phyloP scores from a whole-genome alignment of 2,797 vertebrate species.

The Lutjanus campechanus region DNA sequence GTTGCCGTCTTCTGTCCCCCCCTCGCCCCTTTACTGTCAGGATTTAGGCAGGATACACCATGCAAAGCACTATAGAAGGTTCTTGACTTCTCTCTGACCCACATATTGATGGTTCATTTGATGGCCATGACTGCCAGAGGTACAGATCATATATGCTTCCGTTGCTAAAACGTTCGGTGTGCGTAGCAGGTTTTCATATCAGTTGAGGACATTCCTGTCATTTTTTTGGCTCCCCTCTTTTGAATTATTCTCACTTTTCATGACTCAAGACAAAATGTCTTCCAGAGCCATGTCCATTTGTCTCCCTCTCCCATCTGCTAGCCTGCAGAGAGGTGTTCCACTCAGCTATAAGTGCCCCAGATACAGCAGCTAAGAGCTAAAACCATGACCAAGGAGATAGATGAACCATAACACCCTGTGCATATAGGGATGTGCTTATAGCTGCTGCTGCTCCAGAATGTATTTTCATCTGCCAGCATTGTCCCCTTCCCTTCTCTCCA shows the following conservation, averaged over 20 bases:
- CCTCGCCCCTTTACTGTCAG: constrained; percentile 39
- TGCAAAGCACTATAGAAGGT: constrained; percentile 32
- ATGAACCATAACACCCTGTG: constrained; percentile 34
- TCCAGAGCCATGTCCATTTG: constrained; percentile 20
- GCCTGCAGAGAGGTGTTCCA: constrained; percentile 29
- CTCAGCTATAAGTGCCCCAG: constrained; percentile 30
- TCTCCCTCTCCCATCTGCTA: constrained; percentile 25
- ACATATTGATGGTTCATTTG: constrained; percentile 32
- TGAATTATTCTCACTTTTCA: constrained; percentile 18
- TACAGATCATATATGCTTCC: constrained; percentile 3
- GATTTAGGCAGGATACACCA: constrained; percentile 21
- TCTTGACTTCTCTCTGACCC: constrained; percentile 57
- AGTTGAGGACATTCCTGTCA: neutral
- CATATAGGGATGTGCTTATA: constrained; percentile 7
- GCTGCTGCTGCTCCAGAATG: constrained; percentile 25
- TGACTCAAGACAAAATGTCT: constrained; percentile 15
- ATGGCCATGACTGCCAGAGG: neutral
- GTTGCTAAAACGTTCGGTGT: neutral
- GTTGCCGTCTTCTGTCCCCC: constrained; percentile 38
- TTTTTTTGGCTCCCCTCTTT: neutral
- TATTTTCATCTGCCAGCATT: constrained; percentile 39
- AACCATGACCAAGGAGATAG: constrained; percentile 49
- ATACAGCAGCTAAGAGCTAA: constrained; percentile 38
- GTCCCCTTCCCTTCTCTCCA: constrained; percentile 64
- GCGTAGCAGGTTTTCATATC: constrained; percentile 10